These are phyloP conservation scores for Trichomalopsis sarcophagae DNA, from an alignment of 1,140 invertebrate species.

Conservation along the genomic window DNA sequence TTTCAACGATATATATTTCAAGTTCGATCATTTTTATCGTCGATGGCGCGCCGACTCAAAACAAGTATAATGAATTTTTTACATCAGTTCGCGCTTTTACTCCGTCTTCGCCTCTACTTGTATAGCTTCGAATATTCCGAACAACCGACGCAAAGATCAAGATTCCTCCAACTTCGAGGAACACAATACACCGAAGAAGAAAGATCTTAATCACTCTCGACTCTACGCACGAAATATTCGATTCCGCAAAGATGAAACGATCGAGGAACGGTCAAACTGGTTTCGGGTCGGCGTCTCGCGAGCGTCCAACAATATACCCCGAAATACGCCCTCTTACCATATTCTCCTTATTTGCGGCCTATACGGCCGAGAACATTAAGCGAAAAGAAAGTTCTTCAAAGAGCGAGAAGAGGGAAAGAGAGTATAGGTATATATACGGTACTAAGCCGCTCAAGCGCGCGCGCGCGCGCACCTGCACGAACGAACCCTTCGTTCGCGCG, in stretches of 20 bases:
- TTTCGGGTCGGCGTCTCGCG: background rate
- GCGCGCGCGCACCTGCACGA: background rate
- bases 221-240: background rate
- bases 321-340: background rate
- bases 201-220: background rate
- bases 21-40: too few species aligned
- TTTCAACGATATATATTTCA: too few species aligned
- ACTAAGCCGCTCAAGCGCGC: background rate
- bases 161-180: background rate
- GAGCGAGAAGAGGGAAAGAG: background rate
- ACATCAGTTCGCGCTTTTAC: background rate
- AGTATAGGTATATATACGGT: background rate
- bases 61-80: background rate
- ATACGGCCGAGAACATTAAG: background rate
- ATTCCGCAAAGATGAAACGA: background rate
- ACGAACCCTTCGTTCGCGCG: background rate
- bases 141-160: background rate
- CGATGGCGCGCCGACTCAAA: background rate
- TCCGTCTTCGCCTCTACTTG: background rate
- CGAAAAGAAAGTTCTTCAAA: background rate
- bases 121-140: background rate
- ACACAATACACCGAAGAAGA: background rate
- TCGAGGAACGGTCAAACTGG: background rate
- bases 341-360: background rate
- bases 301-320: too few species aligned